A percentile compares a stretch with the other conserved stretches of the same genome.
Evolutionary conservation across 1,140 invertebrate species (phyloP).

Genomic region (Drosophila mauritiana): DNA sequence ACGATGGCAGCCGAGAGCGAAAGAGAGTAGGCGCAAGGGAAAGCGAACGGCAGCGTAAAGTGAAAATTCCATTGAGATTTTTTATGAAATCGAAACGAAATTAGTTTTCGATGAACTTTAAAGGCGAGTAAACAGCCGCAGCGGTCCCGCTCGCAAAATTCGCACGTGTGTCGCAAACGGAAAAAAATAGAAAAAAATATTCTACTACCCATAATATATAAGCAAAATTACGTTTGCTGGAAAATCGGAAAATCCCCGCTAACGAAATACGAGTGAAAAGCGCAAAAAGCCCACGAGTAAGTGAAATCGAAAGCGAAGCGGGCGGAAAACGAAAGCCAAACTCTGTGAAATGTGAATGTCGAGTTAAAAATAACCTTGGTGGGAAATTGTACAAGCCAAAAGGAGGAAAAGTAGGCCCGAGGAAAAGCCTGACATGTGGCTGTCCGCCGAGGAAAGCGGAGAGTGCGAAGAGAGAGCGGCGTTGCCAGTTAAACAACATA

Average conservation of each 20-base stretch:
- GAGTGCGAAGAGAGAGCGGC: conserved; percentile 5
- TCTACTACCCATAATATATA: neutral
- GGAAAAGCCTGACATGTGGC: conserved; percentile 20
- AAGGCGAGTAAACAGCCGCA: conserved; percentile 81
- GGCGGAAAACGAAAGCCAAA: conserved; percentile 36
- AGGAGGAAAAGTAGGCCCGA: conserved; percentile 3
- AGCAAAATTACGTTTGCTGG: neutral
- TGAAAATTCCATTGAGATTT: conserved; percentile 81
- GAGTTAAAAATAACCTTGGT: conserved; percentile 62
- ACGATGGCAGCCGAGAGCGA: conserved; percentile 5
- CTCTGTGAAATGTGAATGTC: conserved; percentile 51
- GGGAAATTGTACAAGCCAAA: conserved; percentile 47
- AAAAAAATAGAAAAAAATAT: conserved; percentile 15
- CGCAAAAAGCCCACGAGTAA: conserved; percentile 6
- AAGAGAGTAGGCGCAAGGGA: conserved; percentile 65
- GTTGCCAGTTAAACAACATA: conserved; percentile 17
- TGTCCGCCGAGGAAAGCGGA: conserved; percentile 26
- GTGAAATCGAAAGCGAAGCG: conserved; percentile 36
- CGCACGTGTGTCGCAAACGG: conserved; percentile 58
- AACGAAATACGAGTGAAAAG: conserved; percentile 13
- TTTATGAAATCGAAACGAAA: conserved; percentile 84
- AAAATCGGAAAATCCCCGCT: conserved; percentile 30
- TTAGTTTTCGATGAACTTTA: conserved; percentile 85
- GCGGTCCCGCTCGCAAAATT: conserved; percentile 32
- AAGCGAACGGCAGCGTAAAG: conserved; percentile 75